These are phyloP conservation scores for Drosophila imparisetae DNA, from an alignment of 2,888 invertebrate species.

Conservation along the genomic window DNA sequence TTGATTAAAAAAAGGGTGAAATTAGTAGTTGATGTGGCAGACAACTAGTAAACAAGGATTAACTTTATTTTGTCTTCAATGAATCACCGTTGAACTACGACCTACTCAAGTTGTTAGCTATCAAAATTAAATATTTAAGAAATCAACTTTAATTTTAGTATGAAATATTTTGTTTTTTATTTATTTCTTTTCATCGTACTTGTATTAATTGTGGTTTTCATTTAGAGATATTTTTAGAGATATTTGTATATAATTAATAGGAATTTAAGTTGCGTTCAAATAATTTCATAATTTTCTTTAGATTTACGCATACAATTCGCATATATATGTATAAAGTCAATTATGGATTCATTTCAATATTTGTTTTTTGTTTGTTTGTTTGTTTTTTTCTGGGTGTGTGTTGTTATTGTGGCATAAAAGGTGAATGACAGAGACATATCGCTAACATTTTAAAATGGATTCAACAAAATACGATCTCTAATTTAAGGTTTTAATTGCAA, in stretches of 20 bases:
- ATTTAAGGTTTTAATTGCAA: slow-evolving; percentile 62
- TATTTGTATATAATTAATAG: slow-evolving; percentile 80
- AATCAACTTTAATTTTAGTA: slow-evolving; percentile 45
- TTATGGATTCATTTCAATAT: slow-evolving; percentile 50
- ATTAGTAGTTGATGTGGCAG: not conserved
- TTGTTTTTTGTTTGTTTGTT: slow-evolving; percentile 8
- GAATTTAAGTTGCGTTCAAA: slow-evolving; percentile 79
- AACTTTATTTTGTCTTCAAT: not conserved
- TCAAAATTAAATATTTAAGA: not conserved
- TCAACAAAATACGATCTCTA: slow-evolving; percentile 64
- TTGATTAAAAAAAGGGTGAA: not conserved
- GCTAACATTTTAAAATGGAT: slow-evolving; percentile 61
- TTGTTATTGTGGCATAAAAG: slow-evolving; percentile 68
- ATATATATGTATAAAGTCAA: slow-evolving; percentile 63
- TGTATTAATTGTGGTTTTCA: slow-evolving; percentile 71
- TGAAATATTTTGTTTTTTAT: slow-evolving; percentile 71
- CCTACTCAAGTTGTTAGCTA: not conserved
- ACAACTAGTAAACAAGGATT: not conserved
- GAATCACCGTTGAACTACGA: not conserved
- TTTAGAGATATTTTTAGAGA: slow-evolving; percentile 72
- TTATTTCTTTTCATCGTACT: slow-evolving; percentile 63
- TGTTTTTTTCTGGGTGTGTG: not conserved
- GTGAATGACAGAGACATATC: slow-evolving; percentile 63
- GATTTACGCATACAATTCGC: slow-evolving; percentile 66
- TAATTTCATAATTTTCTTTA: slow-evolving; percentile 68